Evolutionary conservation across 1,140 invertebrate species (phyloP).

Genomic region (Stenopsyche tienmushanensis): DNA sequence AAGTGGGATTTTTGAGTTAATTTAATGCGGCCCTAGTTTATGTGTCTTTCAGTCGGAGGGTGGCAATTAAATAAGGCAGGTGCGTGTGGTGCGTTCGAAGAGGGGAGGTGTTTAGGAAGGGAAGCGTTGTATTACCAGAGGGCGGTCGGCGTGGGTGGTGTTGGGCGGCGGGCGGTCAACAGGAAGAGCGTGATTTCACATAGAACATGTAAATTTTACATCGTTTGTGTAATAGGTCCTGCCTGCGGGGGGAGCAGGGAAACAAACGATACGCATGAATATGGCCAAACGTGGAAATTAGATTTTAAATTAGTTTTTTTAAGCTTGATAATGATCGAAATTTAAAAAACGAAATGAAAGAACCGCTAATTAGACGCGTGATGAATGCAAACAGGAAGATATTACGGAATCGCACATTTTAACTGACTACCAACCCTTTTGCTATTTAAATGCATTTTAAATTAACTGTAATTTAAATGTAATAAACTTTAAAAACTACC

Average conservation of each 20-base stretch:
- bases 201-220: conserved; percentile 34
- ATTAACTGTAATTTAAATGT: too few relatives aligned
- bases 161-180: neutral
- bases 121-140: neutral
- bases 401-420: too few relatives aligned
- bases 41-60: neutral
- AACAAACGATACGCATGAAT: neutral
- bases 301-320: conserved; percentile 30
- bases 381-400: neutral
- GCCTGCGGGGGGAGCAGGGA: neutral
- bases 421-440: too few relatives aligned
- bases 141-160: too few relatives aligned
- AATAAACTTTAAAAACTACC: too few relatives aligned
- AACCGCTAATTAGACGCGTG: conserved; percentile 20
- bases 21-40: too few relatives aligned
- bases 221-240: conserved; percentile 25
- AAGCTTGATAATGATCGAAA: conserved; percentile 5
- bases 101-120: conserved; percentile 23
- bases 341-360: conserved; percentile 23
- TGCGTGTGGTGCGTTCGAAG: conserved; percentile 2
- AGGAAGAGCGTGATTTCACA: conserved; percentile 34
- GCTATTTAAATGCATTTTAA: too few relatives aligned
- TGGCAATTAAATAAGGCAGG: conserved; percentile 26
- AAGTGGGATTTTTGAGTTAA: too few relatives aligned
- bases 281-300: conserved; percentile 22